A percentile compares a stretch with the other conserved stretches of the same genome.
These are phyloP conservation scores for Synanthedon tipuliformis DNA, from an alignment of 2,888 invertebrate species.

Conservation along the genomic window DNA sequence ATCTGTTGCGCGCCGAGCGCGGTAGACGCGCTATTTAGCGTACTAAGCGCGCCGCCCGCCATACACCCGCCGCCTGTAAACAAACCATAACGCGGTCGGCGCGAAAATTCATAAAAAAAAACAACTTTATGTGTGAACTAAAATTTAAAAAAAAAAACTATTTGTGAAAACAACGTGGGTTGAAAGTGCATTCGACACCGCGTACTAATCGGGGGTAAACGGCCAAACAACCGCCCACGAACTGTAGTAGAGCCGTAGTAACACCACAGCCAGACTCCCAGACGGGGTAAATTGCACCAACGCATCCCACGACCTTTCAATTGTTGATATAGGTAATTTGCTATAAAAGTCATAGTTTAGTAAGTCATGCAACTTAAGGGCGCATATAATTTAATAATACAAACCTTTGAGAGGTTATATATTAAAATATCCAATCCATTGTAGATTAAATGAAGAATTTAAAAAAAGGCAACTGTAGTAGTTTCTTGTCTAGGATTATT, in stretches of 20 bases:
- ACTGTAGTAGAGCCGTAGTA: conserved; percentile 52
- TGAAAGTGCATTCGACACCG: conserved; percentile 24
- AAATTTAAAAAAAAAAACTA: conserved; percentile 8
- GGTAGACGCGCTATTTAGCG: conserved; percentile 35
- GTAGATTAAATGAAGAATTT: too few relatives aligned
- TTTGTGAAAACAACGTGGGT: conserved; percentile 26
- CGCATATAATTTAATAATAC: too few relatives aligned
- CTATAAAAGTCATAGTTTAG: background rate
- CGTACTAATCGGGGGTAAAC: conserved; percentile 35
- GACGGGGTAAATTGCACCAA: conserved; percentile 13
- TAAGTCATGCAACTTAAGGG: background rate
- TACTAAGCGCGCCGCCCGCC: conserved; percentile 25
- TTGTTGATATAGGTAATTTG: background rate
- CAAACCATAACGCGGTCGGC: conserved; percentile 36
- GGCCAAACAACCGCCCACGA: conserved; percentile 47
- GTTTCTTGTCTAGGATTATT: too few relatives aligned
- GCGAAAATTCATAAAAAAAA: conserved; percentile 1
- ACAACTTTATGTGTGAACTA: background rate
- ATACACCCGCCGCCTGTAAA: conserved; percentile 39
- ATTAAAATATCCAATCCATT: too few relatives aligned
- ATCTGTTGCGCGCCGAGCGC: conserved; percentile 54
- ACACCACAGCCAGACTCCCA: conserved; percentile 26
- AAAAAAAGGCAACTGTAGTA: too few relatives aligned
- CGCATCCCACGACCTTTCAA: background rate
- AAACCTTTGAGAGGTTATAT: too few relatives aligned